Evolutionary conservation across 1,140 invertebrate genomes (phyloP), one percentile per base, ranked within the genome.

Genomic region (Macrobrachium rosenbergii): DNA sequence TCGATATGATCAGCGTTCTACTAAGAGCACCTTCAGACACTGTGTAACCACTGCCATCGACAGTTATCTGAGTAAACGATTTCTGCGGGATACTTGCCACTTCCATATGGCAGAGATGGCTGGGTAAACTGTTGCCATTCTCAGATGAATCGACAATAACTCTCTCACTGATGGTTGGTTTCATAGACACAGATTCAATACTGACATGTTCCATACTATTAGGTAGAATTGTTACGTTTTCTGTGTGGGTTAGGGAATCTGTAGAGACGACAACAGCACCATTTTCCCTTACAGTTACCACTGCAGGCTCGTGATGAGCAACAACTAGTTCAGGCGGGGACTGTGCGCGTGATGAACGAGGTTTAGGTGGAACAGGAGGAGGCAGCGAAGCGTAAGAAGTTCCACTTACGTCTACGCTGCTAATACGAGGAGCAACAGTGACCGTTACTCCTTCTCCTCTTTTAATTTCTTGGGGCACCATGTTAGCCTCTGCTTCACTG

Each of bases 211-310:
- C 79, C 59, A 76, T 37, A 19, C 12, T 8, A 8, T 52, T 52
- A 52, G 52, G 52, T 52, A 12, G 0, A 52, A 52, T 52, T 52
- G 69, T 21, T 7, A 28, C 43, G 8, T 60, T 69, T 37, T 87
- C 78, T 19, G 76, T 43, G 16, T 83, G 82, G 28, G 82, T 82
- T 19, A 82, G 45, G 67, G 63, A 58, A 43, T 83, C 82, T 12
- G 85, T 87, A n/a, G 78, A 72, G 11, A 88, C 82, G 43, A 88
- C 87, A 67, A 88, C 77, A 12, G 82, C 87, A 21, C 87, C 87
- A 28, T 88, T 88, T 59, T 88, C 87, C 78, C 87, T 83, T 17
- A 88, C 87, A 21, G 87, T 88, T 14, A 88, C 87, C 37, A 88
- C 43, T 59, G 86, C 62, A 12, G 86, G 79, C 59, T 88, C 79